These are phyloP conservation scores for Poeciliopsis gracilis DNA, from an alignment of 2,797 vertebrate genomes.

Conservation along the genomic window DNA sequence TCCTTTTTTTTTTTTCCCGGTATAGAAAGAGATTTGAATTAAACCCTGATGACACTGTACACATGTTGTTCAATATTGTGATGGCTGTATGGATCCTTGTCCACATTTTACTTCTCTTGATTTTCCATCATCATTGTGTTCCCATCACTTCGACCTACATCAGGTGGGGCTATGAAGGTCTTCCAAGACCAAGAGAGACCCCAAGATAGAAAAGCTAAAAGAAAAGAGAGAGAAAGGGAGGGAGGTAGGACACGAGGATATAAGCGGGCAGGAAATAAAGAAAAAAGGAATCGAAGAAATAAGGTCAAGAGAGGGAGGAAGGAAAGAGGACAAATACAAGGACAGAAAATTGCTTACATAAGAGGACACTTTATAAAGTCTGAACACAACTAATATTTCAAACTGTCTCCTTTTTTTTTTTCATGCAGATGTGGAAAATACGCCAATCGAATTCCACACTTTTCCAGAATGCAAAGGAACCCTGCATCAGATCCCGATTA, in stretches of 20 bases:
- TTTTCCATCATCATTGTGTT: background rate
- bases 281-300: background rate
- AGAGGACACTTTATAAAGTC: background rate
- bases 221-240: no score
- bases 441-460: background rate
- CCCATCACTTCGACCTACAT: background rate
- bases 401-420: background rate
- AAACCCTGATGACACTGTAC: background rate
- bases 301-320: background rate
- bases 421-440: background rate
- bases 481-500: background rate
- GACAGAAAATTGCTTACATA: background rate
- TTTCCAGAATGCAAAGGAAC: background rate
- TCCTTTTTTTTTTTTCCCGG: no score
- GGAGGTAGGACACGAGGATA: background rate
- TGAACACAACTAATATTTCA: background rate
- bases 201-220: background rate
- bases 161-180: background rate
- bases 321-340: background rate
- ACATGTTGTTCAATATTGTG: background rate
- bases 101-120: background rate
- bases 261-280: background rate
- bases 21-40: background rate
- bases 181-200: background rate
- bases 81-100: background rate